Conservation (phyloP, 2,888 invertebrate genomes). For the Tetanocera ferruginea region DNA sequence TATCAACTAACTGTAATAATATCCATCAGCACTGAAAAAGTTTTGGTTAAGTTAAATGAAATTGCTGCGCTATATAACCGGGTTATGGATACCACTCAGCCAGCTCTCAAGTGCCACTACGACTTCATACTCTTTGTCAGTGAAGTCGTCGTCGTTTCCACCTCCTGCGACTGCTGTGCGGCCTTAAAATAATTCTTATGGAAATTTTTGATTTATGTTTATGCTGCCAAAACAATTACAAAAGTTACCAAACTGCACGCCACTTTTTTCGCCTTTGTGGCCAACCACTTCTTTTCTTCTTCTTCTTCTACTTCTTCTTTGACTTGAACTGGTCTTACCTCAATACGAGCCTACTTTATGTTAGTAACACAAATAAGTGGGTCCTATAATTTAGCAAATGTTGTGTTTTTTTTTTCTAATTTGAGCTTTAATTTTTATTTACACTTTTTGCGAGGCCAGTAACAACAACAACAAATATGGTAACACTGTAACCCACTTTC, state of each 20-base stretch:
- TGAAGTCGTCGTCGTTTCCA: not conserved
- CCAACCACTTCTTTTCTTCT: not conserved
- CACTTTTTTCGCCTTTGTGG: not conserved
- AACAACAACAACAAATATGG: not conserved
- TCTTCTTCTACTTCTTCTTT: too few relatives aligned
- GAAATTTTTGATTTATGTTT: constrained; percentile 37
- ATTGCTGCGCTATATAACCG: not conserved
- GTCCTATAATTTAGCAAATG: not conserved
- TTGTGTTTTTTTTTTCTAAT: not conserved
- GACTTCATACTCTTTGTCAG: not conserved
- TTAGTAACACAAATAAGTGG: not conserved
- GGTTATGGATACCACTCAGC: not conserved
- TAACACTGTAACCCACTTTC: not conserved
- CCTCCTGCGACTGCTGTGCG: not conserved
- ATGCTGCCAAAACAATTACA: constrained; percentile 35
- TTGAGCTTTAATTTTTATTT: not conserved
- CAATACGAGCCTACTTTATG: not conserved
- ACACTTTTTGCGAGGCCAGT: not conserved
- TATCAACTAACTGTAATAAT: constrained; percentile 12
- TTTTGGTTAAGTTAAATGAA: not conserved
- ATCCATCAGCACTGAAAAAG: not conserved
- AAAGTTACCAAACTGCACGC: constrained; percentile 30
- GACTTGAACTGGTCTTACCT: not conserved
- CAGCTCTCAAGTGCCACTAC: not conserved
- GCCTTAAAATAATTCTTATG: constrained; percentile 1